phyloP scores from a whole-genome alignment of 2,888 invertebrate genomes.

The Eustalomyia histrio region DNA sequence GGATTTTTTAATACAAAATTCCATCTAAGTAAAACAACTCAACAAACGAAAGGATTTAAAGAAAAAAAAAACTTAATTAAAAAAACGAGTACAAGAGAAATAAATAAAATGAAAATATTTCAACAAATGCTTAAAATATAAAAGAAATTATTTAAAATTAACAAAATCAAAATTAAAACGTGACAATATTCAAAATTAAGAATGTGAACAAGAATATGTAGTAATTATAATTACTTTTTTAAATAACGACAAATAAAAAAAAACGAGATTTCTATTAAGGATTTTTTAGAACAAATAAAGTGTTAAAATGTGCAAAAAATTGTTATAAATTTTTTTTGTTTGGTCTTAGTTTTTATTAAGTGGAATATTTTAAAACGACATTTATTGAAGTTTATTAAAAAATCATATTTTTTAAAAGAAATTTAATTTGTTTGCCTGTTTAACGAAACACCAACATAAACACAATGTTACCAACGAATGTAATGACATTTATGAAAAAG shows the following conservation, averaged over 20 bases:
- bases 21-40: not conserved
- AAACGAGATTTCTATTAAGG: conserved; percentile 2
- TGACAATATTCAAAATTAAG: conserved; percentile 47
- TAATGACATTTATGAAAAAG: conserved; percentile 96
- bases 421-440: not conserved
- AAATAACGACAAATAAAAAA: not conserved
- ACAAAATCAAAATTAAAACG: conserved; percentile 22
- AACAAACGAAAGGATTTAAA: not conserved
- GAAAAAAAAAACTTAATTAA: conserved; percentile 1
- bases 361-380: not conserved
- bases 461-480: conserved; percentile 92
- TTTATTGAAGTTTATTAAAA: not conserved
- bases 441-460: conserved; percentile 72
- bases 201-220: conserved; percentile 57
- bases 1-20: no score
- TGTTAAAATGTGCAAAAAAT: not conserved
- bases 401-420: not conserved
- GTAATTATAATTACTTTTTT: conserved; percentile 14
- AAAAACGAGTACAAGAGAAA: not conserved
- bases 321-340: not conserved
- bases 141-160: not conserved
- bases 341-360: not conserved
- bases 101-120: not conserved
- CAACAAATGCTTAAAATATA: not conserved
- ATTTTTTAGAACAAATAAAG: not conserved